A percentile compares a stretch with the other conserved stretches of the same genome.
Evolutionary conservation across 2,113 vertebrate species (phyloP).

Genomic region (Ameiurus melas): DNA sequence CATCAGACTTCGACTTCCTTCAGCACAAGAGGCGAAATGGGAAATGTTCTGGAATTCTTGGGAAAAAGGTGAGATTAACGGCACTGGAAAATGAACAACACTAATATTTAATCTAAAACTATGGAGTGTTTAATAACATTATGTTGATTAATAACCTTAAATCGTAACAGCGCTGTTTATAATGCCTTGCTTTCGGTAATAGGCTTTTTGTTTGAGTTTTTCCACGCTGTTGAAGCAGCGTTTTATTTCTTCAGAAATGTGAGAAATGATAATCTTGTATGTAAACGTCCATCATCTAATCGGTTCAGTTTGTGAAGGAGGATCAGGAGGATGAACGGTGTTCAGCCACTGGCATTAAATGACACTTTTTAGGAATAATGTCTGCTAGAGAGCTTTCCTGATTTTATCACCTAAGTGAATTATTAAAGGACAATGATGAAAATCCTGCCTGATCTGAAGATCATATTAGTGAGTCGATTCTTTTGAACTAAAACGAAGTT

Average conservation of each 20-base stretch:
- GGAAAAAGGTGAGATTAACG: background rate
- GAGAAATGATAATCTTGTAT: background rate
- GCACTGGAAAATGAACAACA: background rate
- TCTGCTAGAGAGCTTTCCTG: too few species aligned
- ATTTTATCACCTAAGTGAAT: background rate
- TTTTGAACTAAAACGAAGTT: background rate
- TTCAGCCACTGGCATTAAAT: background rate
- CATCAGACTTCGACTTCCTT: background rate
- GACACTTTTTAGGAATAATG: background rate
- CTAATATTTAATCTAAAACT: background rate
- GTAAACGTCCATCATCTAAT: background rate
- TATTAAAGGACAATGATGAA: background rate
- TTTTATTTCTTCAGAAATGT: background rate
- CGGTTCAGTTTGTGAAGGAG: background rate
- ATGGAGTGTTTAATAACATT: background rate
- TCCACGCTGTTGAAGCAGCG: background rate
- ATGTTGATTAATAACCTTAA: background rate
- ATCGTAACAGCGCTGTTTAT: background rate
- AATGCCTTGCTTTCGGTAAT: background rate
- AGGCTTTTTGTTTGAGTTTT: too few species aligned
- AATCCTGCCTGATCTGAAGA: background rate
- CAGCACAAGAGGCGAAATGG: background rate
- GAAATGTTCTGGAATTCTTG: background rate
- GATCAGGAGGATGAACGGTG: too few species aligned
- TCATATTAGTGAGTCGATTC: background rate